These are phyloP conservation scores for Harmothoe impar DNA, from an alignment of 2,888 invertebrate species.

Conservation along the genomic window DNA sequence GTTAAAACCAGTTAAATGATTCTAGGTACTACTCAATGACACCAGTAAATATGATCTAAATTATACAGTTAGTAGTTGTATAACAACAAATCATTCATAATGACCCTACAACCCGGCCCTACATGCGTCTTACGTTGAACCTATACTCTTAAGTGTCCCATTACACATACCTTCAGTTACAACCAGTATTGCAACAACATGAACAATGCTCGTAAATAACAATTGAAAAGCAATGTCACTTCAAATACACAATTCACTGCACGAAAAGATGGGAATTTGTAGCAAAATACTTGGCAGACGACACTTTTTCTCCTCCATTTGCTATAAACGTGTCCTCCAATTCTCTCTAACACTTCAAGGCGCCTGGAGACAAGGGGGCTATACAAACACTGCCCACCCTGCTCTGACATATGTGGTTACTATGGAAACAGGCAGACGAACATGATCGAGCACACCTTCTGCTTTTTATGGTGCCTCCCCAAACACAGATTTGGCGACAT, in stretches of 20 bases:
- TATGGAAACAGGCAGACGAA: background rate
- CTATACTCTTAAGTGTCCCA: too few relatives aligned
- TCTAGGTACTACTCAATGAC: too few relatives aligned
- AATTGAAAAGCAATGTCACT: background rate
- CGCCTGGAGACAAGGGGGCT: background rate
- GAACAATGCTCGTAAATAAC: background rate
- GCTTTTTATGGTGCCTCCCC: background rate
- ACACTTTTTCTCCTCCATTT: background rate
- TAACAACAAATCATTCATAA: too few relatives aligned
- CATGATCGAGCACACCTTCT: slow-evolving; percentile 21
- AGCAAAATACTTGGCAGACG: background rate
- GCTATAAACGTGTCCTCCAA: background rate
- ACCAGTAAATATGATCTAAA: too few relatives aligned
- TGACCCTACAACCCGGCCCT: too few relatives aligned
- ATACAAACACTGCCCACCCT: background rate
- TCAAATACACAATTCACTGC: background rate
- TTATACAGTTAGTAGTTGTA: too few relatives aligned
- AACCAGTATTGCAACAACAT: background rate
- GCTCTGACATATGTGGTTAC: background rate
- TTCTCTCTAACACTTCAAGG: background rate
- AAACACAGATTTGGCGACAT: background rate
- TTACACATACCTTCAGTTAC: background rate
- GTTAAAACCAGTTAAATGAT: too few relatives aligned
- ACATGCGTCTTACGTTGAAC: too few relatives aligned
- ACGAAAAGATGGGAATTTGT: background rate